Conservation (phyloP, 2,888 invertebrate genomes). For the Cephus nigrinus region DNA sequence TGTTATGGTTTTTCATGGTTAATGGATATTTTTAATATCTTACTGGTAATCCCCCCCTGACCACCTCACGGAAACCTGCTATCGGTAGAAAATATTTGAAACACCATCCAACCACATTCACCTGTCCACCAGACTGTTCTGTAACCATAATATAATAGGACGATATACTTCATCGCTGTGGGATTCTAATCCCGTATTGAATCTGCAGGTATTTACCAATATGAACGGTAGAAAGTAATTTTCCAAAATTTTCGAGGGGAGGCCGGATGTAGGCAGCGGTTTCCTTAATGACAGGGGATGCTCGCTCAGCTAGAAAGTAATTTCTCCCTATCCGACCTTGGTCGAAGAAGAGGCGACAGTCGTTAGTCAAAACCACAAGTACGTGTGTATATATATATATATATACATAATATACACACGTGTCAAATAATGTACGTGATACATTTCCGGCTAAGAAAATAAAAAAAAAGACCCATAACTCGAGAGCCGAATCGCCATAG, state of each 20-base stretch:
- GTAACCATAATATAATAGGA: background rate
- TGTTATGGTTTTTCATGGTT: background rate
- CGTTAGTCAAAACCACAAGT: background rate
- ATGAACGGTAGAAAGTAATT: background rate
- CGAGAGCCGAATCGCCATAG: background rate
- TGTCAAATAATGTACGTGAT: background rate
- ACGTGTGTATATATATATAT: background rate
- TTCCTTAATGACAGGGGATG: slow-evolving; percentile 24
- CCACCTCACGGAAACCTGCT: background rate
- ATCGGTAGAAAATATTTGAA: background rate
- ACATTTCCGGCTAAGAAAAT: background rate
- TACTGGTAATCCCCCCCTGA: background rate
- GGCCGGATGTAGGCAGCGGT: slow-evolving; percentile 19
- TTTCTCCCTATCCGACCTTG: background rate
- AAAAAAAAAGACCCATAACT: background rate
- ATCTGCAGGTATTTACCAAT: background rate
- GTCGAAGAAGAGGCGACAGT: slow-evolving; percentile 7
- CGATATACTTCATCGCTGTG: background rate
- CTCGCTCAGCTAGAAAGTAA: slow-evolving; percentile 10
- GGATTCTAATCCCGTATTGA: background rate
- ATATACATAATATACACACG: background rate
- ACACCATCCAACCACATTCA: background rate
- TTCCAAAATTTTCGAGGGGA: slow-evolving; percentile 3
- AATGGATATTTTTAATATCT: background rate
- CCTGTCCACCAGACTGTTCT: background rate